phyloP scores from a whole-genome alignment of 2,888 invertebrate species.

The Embidobia sp. region DNA sequence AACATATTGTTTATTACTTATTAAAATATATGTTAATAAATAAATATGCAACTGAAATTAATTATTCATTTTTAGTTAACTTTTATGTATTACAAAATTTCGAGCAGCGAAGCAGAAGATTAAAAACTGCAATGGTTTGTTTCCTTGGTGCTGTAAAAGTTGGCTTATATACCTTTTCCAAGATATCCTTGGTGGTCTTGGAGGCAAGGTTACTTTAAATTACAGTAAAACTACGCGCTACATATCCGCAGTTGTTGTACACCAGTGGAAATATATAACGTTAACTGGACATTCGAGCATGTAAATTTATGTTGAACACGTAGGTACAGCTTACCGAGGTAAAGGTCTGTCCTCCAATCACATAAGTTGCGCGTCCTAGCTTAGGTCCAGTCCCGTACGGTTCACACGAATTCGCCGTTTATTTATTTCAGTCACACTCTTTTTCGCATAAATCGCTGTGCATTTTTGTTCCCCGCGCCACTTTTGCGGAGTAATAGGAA shows the following conservation, averaged over 20 bases:
- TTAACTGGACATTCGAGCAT: constrained; percentile 66
- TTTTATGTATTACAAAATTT: no score
- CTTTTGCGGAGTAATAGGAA: constrained; percentile 33
- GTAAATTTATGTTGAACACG: constrained; percentile 68
- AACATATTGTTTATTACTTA: no score
- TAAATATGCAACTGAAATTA: no score
- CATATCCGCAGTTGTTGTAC: constrained; percentile 63
- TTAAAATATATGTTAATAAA: no score
- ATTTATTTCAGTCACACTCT: constrained; percentile 44
- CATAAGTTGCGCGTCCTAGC: constrained; percentile 62
- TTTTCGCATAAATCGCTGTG: constrained; percentile 27
- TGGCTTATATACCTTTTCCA: constrained; percentile 51
- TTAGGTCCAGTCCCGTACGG: constrained; percentile 30
- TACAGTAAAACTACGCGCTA: constrained; percentile 65
- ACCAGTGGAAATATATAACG: constrained; percentile 63
- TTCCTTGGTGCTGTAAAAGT: constrained; percentile 50
- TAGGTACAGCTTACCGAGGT: constrained; percentile 62
- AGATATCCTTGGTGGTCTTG: constrained; percentile 62
- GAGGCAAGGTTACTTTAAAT: constrained; percentile 67
- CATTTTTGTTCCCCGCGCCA: constrained; percentile 34
- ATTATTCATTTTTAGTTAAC: no score
- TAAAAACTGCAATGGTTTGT: no score
- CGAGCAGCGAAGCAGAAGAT: no score
- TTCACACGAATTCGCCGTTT: constrained; percentile 30
- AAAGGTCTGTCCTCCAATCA: constrained; percentile 62